These are phyloP conservation scores for Norana najaformis DNA, from an alignment of 2,888 invertebrate species.

Conservation along the genomic window DNA sequence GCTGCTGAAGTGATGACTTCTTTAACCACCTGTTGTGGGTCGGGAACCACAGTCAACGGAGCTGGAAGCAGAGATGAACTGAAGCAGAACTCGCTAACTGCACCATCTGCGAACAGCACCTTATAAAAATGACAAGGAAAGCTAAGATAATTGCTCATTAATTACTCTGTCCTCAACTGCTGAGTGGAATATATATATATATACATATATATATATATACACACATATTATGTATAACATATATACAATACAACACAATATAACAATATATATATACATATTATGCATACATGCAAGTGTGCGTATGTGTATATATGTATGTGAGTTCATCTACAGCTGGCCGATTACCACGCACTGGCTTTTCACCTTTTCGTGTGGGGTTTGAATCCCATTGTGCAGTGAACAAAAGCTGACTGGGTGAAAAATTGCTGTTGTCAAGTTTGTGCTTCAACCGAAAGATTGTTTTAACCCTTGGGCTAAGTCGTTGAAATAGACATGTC, in stretches of 20 bases:
- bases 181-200: conserved; percentile 1
- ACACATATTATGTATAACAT: no score
- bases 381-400: no score
- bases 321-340: no score
- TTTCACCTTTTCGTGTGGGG: no score
- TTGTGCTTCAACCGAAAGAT: no score
- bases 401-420: no score
- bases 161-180: neutral
- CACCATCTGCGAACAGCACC: conserved; percentile 58
- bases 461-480: no score
- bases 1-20: conserved; percentile 46
- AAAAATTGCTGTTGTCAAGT: no score
- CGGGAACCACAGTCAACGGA: conserved; percentile 48
- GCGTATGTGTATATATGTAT: no score
- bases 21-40: conserved; percentile 49
- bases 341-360: no score
- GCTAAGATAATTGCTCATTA: neutral
- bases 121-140: neutral
- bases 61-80: conserved; percentile 38
- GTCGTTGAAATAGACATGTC: no score
- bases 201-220: conserved; percentile 7
- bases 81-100: conserved; percentile 48
- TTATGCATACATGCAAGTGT: no score
- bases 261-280: neutral
- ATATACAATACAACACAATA: neutral